Evolutionary conservation across 1,140 invertebrate genomes (phyloP), one percentile per base, ranked within the genome.

Genomic region (Drosophila ercepeae): DNA sequence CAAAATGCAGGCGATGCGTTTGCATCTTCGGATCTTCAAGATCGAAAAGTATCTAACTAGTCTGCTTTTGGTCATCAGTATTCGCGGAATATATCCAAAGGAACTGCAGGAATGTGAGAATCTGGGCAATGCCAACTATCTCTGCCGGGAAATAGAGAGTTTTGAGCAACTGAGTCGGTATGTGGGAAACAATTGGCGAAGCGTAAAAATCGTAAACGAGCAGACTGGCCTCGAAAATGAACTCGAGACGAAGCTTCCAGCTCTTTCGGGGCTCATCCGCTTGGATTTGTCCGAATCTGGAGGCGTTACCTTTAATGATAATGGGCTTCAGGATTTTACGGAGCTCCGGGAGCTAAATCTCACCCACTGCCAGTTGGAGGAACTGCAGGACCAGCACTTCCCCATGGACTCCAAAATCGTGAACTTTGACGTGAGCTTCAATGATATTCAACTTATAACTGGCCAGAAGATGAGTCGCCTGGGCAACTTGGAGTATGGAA

Each of bases 381-480:
- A 54, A 29, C 52, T 90, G 32, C 55, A 78, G 3, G 58, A 16
- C 0, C 16, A 54, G 8, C 64, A 76, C 4, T 91, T 90, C 67
- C 8, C 45, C 1, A 32, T 46, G 4, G 54, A 50, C 18, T 58
- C 68, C 0, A 50, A 52, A 8, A 21, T 91, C 0, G n/a, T 52
- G 27, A 73, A 21, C 36, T 34, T 91, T 1, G 88, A 91, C 72
- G 67, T 44, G 9, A 90, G 88, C 57, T 57, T 41, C 51, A 91
- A 91, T 46, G 68, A 75, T 14, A 49, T 91, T 9, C 48, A 50
- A 18, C 3, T 45, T 0, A 49, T 91, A 4, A 75, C 44, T 0
- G 18, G 27, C 2, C 34, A 42, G 2, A 36, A 60, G n/a, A 55
- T 78, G 54, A 54, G 42, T 3, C 55, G 64, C 23, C 14, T 90